Conservation (phyloP, 2,888 invertebrate species). For the Cistogaster globosa region DNA sequence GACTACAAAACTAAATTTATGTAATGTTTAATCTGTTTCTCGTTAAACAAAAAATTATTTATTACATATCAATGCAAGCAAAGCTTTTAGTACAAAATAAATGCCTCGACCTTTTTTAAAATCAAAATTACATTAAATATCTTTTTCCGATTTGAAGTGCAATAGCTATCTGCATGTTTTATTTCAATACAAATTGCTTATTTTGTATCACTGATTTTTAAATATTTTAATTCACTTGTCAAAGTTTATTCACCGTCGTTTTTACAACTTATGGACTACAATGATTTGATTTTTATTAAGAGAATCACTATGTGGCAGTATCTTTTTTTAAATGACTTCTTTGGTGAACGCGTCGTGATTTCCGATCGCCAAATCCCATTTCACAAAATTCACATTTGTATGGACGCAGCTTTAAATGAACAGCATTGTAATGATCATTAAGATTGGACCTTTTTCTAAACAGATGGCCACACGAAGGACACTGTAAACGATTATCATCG, state of each 20-base stretch:
- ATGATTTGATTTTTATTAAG: not conserved
- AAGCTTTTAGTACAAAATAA: not conserved
- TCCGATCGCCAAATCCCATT: constrained; percentile 59
- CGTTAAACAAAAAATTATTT: too few species aligned
- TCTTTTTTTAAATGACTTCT: constrained; percentile 2
- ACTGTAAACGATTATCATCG: constrained; percentile 59
- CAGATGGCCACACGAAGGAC: constrained; percentile 60
- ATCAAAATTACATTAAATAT: not conserved
- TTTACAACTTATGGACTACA: too few species aligned
- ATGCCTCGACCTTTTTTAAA: not conserved
- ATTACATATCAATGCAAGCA: too few species aligned
- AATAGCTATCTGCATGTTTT: not conserved
- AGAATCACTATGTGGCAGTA: not conserved
- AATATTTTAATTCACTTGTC: not conserved
- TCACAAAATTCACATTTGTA: constrained; percentile 65
- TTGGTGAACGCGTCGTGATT: constrained; percentile 60
- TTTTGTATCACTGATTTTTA: too few species aligned
- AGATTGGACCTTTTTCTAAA: constrained; percentile 62
- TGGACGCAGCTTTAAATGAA: constrained; percentile 60
- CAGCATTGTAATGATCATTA: constrained; percentile 63
- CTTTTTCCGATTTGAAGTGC: not conserved
- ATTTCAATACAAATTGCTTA: not conserved
- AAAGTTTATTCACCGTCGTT: not conserved
- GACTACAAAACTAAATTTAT: too few species aligned
- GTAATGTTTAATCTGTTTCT: too few species aligned